Evolutionary conservation across 2,888 invertebrate species (phyloP).

Genomic region (Dolichopus griseipennis): DNA sequence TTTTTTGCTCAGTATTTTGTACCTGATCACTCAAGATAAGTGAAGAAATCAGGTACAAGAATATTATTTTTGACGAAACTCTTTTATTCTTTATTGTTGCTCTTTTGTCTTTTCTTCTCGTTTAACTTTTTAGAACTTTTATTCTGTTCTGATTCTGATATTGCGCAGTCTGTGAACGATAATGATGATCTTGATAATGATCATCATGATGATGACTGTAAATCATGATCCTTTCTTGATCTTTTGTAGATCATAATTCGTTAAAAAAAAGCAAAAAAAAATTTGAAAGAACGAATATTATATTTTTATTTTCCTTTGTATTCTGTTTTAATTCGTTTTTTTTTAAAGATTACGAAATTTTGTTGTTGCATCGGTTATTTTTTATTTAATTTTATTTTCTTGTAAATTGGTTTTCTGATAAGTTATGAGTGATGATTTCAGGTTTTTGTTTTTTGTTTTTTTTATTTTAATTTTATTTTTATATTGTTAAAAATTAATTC

Average conservation of each 20-base stretch:
- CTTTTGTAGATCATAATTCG: neutral
- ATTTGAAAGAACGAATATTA: too few relatives aligned
- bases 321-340: neutral
- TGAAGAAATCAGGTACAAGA: too few relatives aligned
- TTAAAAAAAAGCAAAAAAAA: too few relatives aligned
- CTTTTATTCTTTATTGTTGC: neutral
- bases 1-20: neutral
- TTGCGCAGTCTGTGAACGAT: neutral
- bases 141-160: neutral
- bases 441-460: neutral
- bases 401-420: neutral
- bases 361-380: neutral
- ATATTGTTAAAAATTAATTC: too few relatives aligned
- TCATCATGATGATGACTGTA: neutral
- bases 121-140: neutral
- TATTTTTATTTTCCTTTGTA: neutral
- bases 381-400: too few relatives aligned
- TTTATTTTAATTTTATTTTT: too few relatives aligned
- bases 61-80: neutral
- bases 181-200: too few relatives aligned
- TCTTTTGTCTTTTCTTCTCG: neutral
- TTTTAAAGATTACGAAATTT: neutral
- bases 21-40: neutral
- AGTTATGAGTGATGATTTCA: neutral
- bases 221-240: slow-evolving; percentile 6